A percentile compares a stretch with the other conserved stretches of the same genome.
phyloP scores from a whole-genome alignment of 2,888 invertebrate genomes.

The Tiphia femorata region DNA sequence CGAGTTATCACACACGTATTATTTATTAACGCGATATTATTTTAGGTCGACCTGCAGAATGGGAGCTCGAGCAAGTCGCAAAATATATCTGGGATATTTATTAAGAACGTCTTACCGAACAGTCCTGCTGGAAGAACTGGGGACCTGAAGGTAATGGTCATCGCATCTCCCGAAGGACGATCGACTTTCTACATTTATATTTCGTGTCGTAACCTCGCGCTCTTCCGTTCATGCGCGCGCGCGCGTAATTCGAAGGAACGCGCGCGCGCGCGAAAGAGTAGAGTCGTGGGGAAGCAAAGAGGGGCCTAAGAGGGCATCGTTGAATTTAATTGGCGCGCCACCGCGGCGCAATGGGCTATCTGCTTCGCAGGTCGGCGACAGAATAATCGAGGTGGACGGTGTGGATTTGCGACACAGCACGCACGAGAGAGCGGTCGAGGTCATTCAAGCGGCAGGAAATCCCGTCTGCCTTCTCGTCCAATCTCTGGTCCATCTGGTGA shows the following conservation, averaged over 20 bases:
- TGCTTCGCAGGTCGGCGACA: slow-evolving; percentile 82
- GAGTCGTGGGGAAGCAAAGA: too few species aligned
- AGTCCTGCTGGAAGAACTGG: slow-evolving; percentile 94
- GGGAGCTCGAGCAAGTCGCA: slow-evolving; percentile 78
- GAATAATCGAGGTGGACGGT: slow-evolving; percentile 92
- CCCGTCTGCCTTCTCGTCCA: slow-evolving; percentile 93
- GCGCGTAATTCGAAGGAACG: too few species aligned
- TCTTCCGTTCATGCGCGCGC: background rate
- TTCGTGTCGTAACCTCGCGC: too few species aligned
- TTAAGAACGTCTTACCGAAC: slow-evolving; percentile 94
- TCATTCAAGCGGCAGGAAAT: slow-evolving; percentile 91
- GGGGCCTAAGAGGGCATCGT: background rate
- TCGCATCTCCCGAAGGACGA: too few species aligned
- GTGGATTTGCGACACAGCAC: slow-evolving; percentile 90
- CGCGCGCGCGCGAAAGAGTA: too few species aligned
- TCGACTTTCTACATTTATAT: too few species aligned
- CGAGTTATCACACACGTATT: background rate
- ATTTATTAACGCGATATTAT: slow-evolving; percentile 14
- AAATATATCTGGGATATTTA: slow-evolving; percentile 93
- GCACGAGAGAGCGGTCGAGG: slow-evolving; percentile 94
- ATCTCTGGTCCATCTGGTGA: slow-evolving; percentile 81
- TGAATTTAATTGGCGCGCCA: slow-evolving; percentile 7
- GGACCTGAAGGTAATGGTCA: slow-evolving; percentile 86
- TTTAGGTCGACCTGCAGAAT: slow-evolving; percentile 81
- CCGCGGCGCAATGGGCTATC: slow-evolving; percentile 16